phyloP scores from a whole-genome alignment of 1,140 invertebrate genomes.

The Neodiprion virginianus region DNA sequence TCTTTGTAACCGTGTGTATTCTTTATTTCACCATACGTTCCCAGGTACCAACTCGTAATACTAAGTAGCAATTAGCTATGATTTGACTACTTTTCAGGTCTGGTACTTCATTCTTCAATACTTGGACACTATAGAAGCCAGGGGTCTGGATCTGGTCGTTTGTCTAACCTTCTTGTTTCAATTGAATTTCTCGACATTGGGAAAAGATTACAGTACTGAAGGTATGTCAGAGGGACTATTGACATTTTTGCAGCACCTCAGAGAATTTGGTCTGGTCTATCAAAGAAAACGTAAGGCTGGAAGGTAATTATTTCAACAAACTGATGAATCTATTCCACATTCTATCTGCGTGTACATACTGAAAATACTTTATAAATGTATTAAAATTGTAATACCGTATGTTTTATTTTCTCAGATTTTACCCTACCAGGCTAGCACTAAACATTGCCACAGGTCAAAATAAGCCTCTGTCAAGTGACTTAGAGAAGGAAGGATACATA shows the following conservation, averaged over 20 bases:
- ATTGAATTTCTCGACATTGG: conserved; percentile 94
- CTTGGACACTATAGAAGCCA: conserved; percentile 87
- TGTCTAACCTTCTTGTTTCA: conserved; percentile 95
- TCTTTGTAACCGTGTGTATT: too few relatives aligned
- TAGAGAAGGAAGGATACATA: conserved; percentile 80
- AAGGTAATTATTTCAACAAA: conserved; percentile 42
- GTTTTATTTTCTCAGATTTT: conserved; percentile 69
- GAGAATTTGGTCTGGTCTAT: conserved; percentile 97
- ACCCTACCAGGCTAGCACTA: conserved; percentile 91
- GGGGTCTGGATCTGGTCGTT: conserved; percentile 86
- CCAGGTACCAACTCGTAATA: too few relatives aligned
- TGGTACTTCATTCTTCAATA: conserved; percentile 98
- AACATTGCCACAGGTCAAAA: conserved; percentile 82
- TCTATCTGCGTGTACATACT: neutral
- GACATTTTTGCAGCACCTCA: conserved; percentile 91
- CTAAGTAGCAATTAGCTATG: too few relatives aligned
- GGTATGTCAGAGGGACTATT: conserved; percentile 89
- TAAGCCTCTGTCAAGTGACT: conserved; percentile 60
- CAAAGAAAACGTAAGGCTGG: conserved; percentile 78
- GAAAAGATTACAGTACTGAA: conserved; percentile 97
- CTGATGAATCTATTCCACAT: neutral
- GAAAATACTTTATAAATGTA: neutral
- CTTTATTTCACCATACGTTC: too few relatives aligned
- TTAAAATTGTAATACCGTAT: neutral
- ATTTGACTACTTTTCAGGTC: conserved; percentile 60